These are phyloP conservation scores for Triplophysa yarkandensis DNA, from an alignment of 2,797 vertebrate genomes.

Conservation along the genomic window DNA sequence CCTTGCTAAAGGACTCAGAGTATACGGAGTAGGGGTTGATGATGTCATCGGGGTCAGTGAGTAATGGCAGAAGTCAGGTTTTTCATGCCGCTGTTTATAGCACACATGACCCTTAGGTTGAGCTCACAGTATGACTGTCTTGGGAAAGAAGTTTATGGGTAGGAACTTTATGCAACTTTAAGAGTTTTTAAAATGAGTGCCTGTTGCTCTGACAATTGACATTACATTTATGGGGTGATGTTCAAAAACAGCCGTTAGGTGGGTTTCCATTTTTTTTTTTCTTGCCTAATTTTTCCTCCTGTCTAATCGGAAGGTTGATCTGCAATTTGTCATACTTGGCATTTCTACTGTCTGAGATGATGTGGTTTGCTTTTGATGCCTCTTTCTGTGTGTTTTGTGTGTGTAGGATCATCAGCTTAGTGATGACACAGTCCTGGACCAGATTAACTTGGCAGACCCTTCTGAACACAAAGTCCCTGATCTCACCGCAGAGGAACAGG, in stretches of 20 bases:
- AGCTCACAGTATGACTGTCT: slow-evolving; percentile 1
- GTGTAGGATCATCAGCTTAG: slow-evolving; percentile 84
- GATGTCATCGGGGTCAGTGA: slow-evolving; percentile 22
- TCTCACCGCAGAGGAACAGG: slow-evolving; percentile 90
- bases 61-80: slow-evolving; percentile 3
- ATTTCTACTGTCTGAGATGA: not conserved
- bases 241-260: not conserved
- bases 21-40: not conserved
- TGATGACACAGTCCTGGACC: slow-evolving; percentile 90
- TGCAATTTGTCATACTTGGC: not conserved
- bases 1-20: not conserved
- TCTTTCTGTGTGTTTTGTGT: slow-evolving; percentile 42
- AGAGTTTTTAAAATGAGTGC: not conserved
- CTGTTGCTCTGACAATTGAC: not conserved
- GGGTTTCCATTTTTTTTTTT: not conserved
- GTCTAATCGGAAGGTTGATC: slow-evolving; percentile 14
- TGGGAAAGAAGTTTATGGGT: not conserved
- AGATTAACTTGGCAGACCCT: slow-evolving; percentile 83
- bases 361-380: not conserved
- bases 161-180: no score
- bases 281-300: not conserved
- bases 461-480: slow-evolving; percentile 81
- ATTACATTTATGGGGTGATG: not conserved
- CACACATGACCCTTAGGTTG: not conserved
- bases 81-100: not conserved